Evolutionary conservation across 2,797 vertebrate genomes (phyloP).

Genomic region (Emys orbicularis): DNA sequence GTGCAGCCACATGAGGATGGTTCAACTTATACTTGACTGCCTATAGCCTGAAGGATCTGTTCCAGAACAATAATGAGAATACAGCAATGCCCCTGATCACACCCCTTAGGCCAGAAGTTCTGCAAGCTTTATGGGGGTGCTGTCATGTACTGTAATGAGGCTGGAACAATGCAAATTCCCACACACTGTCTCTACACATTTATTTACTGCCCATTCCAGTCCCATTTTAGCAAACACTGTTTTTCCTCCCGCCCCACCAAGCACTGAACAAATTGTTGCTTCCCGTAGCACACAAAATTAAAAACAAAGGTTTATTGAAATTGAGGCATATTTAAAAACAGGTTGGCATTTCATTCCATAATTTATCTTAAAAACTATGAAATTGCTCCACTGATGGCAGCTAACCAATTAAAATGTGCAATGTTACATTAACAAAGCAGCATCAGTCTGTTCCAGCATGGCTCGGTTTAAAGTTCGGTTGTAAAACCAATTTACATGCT

Average conservation of each 20-base stretch:
- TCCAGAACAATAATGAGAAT: background rate
- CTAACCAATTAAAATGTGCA: constrained; percentile 70
- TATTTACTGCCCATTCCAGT: background rate
- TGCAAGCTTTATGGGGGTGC: background rate
- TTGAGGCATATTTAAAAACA: constrained; percentile 4
- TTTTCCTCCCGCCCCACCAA: background rate
- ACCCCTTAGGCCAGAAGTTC: background rate
- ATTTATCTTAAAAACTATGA: constrained; percentile 55
- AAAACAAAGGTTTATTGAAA: constrained; percentile 26
- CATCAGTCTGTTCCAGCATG: constrained; percentile 44
- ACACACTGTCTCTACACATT: background rate
- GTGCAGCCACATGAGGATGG: background rate
- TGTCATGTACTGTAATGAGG: background rate
- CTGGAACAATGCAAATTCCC: constrained; percentile 4
- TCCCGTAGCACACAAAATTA: constrained; percentile 9
- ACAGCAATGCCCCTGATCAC: no score
- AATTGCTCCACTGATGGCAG: constrained; percentile 6
- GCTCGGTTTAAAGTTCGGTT: constrained; percentile 69
- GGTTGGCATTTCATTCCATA: background rate
- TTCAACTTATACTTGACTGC: background rate
- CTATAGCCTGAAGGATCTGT: background rate
- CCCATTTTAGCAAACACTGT: background rate
- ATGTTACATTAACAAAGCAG: constrained; percentile 60
- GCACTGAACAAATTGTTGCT: background rate
- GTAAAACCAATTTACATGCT: constrained; percentile 76